These are phyloP conservation scores for Elegia similella DNA, from an alignment of 2,888 invertebrate genomes.

Conservation along the genomic window DNA sequence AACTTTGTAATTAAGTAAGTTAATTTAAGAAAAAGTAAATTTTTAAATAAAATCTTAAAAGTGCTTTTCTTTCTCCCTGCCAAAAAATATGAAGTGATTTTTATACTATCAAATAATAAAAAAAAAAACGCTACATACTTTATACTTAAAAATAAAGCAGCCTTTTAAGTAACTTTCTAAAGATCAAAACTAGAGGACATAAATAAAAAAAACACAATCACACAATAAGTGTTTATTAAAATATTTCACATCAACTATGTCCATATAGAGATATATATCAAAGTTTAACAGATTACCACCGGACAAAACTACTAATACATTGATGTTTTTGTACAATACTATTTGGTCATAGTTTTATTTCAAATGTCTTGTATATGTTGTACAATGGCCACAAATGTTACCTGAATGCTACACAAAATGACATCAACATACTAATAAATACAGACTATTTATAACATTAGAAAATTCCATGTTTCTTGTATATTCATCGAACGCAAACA, in stretches of 20 bases:
- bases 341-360: constrained; percentile 19
- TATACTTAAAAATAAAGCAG: too few relatives aligned
- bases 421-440: neutral
- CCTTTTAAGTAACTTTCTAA: too few relatives aligned
- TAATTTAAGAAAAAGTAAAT: constrained; percentile 39
- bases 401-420: neutral
- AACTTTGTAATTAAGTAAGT: constrained; percentile 52
- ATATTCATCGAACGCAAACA: neutral
- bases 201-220: constrained; percentile 21
- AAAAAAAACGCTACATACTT: too few relatives aligned
- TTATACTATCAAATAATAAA: too few relatives aligned
- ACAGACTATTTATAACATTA: neutral
- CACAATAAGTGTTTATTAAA: constrained; percentile 46
- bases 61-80: neutral
- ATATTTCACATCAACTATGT: constrained; percentile 45
- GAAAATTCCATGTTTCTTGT: neutral
- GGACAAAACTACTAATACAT: constrained; percentile 24
- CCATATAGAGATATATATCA: constrained; percentile 38
- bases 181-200: neutral
- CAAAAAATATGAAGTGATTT: too few relatives aligned
- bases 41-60: constrained; percentile 44
- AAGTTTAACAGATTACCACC: constrained; percentile 30
- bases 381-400: neutral
- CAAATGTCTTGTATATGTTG: neutral
- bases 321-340: constrained; percentile 17